Base-by-base conservation (phyloP, 2,888 invertebrate species). In the Caenorhabditis zanzibari region DNA sequence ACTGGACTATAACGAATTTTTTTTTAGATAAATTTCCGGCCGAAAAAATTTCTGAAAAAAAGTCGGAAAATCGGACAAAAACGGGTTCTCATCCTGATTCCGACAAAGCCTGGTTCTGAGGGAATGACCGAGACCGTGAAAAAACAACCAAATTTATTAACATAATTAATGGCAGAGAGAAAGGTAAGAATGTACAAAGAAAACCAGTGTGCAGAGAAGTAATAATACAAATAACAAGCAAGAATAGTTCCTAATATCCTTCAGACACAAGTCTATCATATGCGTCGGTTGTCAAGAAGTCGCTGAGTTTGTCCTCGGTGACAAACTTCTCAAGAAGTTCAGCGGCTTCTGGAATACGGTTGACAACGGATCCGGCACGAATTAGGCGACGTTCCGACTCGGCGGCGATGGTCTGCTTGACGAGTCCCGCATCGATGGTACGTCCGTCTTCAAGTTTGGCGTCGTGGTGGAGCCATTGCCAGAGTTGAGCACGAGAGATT, bases 381-480 rank as follows among this genome's bases (percentile, higher is more conserved):
- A 90, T 86, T 52, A 89, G 84, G 56, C 89, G 85, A 12, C 92
- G 89, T 56, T 89, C 85, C 41, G 90, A 81, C 12, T 94, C 91
- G 28, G 89, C 89, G 77, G 88, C 87, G 81, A 91, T 86, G 22
- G 90, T 90, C 72, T 92, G 85, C 89, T 95, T 90, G 41, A 92
- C 90, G 76, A 92, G 85, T 52, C 90, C 88, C 22, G 87, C 88
- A 71, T 90, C 90, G 54, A 92, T 88, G 4, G 88, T 88, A 19
- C 89, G 86, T 9, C 90, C 91, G 72, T 91, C 91, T 77, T 79
- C 93, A 88, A 22, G 93, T 91, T 68, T 93, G 93, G 90, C 95
- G 94, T 94, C 92, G 91, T 95, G 95, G 77, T 94, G 93, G 79
- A 95, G 94, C 95, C 95, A 95, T 92, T 95, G 95, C 95, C 95